Evolutionary conservation across 2,113 vertebrate genomes (phyloP).

Genomic region (Microtus pennsylvanicus): DNA sequence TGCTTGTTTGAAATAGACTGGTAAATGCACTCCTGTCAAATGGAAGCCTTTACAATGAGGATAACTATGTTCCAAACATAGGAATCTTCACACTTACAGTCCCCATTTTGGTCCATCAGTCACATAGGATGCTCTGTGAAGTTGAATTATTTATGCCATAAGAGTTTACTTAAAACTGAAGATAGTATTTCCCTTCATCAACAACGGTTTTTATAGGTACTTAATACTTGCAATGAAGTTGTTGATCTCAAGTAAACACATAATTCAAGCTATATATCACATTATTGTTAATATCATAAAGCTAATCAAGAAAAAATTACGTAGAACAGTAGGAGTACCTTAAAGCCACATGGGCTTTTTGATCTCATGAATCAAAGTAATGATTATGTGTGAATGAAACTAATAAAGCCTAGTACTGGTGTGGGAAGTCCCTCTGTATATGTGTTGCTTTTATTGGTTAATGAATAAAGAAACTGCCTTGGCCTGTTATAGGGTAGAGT

Average conservation of each 20-base stretch:
- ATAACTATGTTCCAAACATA: conserved; percentile 1
- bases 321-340: background rate
- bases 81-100: background rate
- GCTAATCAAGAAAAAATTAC: background rate
- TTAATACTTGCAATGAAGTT: conserved; percentile 8
- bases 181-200: conserved; percentile 10
- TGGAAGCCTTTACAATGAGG: conserved; percentile 23
- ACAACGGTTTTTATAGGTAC: background rate
- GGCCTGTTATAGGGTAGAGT: no score
- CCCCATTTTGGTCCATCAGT: conserved; percentile 1
- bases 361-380: conserved; percentile 1
- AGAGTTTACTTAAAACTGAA: conserved; percentile 46
- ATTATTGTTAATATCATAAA: conserved; percentile 39
- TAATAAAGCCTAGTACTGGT: background rate
- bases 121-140: conserved; percentile 34
- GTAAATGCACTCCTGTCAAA: conserved; percentile 40
- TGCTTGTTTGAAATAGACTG: background rate
- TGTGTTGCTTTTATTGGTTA: no score
- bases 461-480: no score
- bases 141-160: conserved; percentile 42
- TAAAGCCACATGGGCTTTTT: conserved; percentile 10
- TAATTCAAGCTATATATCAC: conserved; percentile 45
- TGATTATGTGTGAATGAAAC: conserved; percentile 26
- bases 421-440: no score
- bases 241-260: background rate